Percentiles rank a stretch among this genome's conserved stretches.
Conservation (phyloP, 2,888 invertebrate genomes). For the Busseola fusca region DNA sequence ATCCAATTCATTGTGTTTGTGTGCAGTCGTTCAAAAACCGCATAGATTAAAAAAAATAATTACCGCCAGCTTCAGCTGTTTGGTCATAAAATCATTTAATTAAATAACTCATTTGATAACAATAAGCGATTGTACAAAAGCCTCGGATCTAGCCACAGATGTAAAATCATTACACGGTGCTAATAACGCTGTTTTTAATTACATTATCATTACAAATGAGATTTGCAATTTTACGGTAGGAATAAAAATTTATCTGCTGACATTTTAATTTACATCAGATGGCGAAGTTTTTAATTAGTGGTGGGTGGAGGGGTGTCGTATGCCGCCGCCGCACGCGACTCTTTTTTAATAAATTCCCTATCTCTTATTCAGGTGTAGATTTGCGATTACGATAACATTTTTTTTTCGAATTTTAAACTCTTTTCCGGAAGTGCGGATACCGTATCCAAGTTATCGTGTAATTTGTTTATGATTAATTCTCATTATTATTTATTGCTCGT, state of each 20-base stretch:
- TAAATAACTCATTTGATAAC: slow-evolving; percentile 18
- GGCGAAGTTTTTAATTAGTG: slow-evolving; percentile 82
- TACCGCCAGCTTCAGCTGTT: background rate
- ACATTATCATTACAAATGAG: slow-evolving; percentile 68
- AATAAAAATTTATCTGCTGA: slow-evolving; percentile 69
- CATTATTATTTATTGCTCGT: background rate
- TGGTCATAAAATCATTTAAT: slow-evolving; percentile 21
- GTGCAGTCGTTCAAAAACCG: background rate
- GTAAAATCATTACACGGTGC: slow-evolving; percentile 32
- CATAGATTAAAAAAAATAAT: background rate
- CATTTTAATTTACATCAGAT: slow-evolving; percentile 75
- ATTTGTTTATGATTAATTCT: slow-evolving; percentile 21
- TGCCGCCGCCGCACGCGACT: slow-evolving; percentile 65
- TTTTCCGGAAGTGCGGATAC: slow-evolving; percentile 24
- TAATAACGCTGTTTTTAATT: slow-evolving; percentile 45
- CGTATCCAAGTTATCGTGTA: slow-evolving; percentile 18
- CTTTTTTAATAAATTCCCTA: slow-evolving; percentile 65
- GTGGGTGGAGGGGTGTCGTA: slow-evolving; percentile 53
- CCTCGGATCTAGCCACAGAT: slow-evolving; percentile 15
- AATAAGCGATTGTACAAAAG: slow-evolving; percentile 16
- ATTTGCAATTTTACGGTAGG: slow-evolving; percentile 67
- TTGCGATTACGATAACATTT: slow-evolving; percentile 35
- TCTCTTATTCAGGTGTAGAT: slow-evolving; percentile 49
- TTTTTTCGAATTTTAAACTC: slow-evolving; percentile 22
- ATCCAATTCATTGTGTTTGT: background rate